phyloP scores from a whole-genome alignment of 2,797 vertebrate genomes.

The Hylomyscus alleni region DNA sequence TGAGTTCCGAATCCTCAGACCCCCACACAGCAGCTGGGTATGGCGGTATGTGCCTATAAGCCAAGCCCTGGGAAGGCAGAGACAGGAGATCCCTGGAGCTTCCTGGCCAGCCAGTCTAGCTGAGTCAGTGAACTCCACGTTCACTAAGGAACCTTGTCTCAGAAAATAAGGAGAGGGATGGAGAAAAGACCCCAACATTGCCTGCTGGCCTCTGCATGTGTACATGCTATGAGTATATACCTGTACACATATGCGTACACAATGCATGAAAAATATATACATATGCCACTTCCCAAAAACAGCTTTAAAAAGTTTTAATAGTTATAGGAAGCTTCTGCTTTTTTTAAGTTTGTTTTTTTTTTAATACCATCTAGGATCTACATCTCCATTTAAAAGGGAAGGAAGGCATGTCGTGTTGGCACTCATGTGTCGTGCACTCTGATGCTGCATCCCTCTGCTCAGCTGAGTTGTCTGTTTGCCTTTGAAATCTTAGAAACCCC shows the following conservation, averaged over 20 bases:
- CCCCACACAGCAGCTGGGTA: not conserved
- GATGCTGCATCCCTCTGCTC: not conserved
- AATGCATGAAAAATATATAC: not conserved
- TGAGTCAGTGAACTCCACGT: not conserved
- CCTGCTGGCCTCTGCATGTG: not conserved
- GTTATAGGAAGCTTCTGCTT: not conserved
- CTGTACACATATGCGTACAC: not conserved
- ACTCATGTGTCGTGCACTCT: not conserved
- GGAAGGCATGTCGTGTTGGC: not conserved
- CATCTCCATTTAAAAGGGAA: not conserved
- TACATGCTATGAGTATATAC: not conserved
- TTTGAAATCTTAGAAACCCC: conserved; percentile 58
- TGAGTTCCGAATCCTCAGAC: not conserved
- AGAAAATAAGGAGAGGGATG: not conserved
- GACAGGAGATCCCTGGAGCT: too few relatives aligned
- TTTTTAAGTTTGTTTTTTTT: not conserved
- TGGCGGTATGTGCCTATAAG: not conserved
- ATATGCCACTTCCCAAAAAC: not conserved
- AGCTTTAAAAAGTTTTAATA: not conserved
- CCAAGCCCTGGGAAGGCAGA: not conserved
- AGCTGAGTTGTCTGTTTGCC: not conserved
- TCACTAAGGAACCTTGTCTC: not conserved
- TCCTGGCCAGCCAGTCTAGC: not conserved
- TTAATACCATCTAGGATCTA: not conserved
- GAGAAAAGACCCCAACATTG: too few relatives aligned